Percentiles rank a stretch among this genome's conserved stretches.
Evolutionary conservation across 1,140 invertebrate species (phyloP).

Genomic region (Cydia fagiglandana): DNA sequence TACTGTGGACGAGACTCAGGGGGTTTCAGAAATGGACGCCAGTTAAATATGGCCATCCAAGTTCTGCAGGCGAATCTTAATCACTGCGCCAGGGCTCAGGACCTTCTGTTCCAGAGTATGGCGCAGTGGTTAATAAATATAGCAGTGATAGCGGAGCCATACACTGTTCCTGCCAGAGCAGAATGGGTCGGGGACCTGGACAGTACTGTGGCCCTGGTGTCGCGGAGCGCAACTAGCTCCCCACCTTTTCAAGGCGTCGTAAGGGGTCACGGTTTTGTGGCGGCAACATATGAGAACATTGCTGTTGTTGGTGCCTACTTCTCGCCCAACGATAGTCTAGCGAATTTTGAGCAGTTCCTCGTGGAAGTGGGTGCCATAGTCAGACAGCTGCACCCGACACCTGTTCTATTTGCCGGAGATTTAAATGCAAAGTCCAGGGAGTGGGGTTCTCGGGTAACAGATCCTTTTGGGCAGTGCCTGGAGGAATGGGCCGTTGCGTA

Average conservation of each 20-base stretch:
- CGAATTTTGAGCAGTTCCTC: constrained; percentile 38
- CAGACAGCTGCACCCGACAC: background rate
- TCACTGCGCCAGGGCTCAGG: constrained; percentile 36
- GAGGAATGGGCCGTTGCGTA: constrained; percentile 32
- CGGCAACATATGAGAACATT: background rate
- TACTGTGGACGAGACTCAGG: no score
- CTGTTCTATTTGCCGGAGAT: constrained; percentile 25
- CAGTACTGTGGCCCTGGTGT: background rate
- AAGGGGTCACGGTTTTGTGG: constrained; percentile 14
- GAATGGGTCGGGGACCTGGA: constrained; percentile 2
- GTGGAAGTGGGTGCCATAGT: constrained; percentile 22
- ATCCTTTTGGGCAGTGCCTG: constrained; percentile 31
- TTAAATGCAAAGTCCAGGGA: constrained; percentile 37
- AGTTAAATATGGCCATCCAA: background rate
- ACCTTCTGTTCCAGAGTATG: constrained; percentile 75
- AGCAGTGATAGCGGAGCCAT: constrained; percentile 56
- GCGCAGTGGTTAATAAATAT: constrained; percentile 79
- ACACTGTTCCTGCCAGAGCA: background rate
- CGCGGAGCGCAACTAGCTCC: background rate
- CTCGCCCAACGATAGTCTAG: constrained; percentile 34
- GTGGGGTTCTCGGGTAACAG: constrained; percentile 38
- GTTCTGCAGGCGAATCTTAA: constrained; percentile 34
- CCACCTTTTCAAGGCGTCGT: background rate
- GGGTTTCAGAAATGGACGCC: no score
- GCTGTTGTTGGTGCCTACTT: constrained; percentile 36